Evolutionary conservation across 1,140 invertebrate genomes (phyloP), one percentile per base, ranked within the genome.

Genomic region (Hylyphantes graminicola): DNA sequence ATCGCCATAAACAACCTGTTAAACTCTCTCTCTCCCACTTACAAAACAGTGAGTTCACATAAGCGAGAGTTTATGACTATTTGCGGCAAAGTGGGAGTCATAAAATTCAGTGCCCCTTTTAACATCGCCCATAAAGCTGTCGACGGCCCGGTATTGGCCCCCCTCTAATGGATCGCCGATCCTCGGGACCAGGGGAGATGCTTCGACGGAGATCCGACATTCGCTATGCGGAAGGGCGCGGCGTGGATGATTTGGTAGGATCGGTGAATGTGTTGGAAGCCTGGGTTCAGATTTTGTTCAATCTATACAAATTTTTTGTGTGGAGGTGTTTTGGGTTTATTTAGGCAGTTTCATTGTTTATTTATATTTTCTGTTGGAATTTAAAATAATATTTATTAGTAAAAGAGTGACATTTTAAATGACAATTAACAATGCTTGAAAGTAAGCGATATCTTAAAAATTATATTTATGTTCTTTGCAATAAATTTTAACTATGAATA

Each of bases 1-100:
- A 83, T 83, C 74, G 75, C 75, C 80, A 83, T 83, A 83, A 83
- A 74, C 80, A 83, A 83, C 80, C 80, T 83, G 80, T 83, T 83
- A 83, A 63, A 59, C 80, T 35, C 35, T 35, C 35, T 35, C n/a
- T 35, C 35, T 48, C 61, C 70, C 35, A 51, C 80, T 72, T 73
- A 51, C 67, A 81, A 81, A 72, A 81, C 79, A 81, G 79, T 19
- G 53, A 67, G 68, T 80, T 55, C 67, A 73, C 79, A 73, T 50
- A 53, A 75, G 55, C 80, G 35, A 67, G 35, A 83, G 68, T 83
- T 83, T 83, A 83, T 83, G 80, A 83, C 70, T 35, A 83, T 50
- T 51, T 55, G 57, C 51, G 80, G 68, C 74, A 72, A 83, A 83
- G 80, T 83, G 72, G 65, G 68, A 74, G 80, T 72, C 55, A 83